A percentile compares a stretch with the other conserved stretches of the same genome.
phyloP scores from a whole-genome alignment of 2,888 invertebrate species.

The Drosophila engyochracea region DNA sequence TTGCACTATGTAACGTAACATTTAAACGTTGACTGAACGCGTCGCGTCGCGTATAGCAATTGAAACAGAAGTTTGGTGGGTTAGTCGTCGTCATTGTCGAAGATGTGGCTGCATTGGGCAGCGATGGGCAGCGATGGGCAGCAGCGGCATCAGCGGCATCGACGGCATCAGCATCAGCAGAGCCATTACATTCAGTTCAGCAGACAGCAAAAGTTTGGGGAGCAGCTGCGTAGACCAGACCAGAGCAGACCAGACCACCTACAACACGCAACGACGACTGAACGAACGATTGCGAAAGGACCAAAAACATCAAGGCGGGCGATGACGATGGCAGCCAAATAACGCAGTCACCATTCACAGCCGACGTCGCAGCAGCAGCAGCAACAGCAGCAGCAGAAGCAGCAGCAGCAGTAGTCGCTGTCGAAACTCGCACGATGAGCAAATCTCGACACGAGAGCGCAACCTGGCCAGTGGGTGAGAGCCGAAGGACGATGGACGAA shows the following conservation, averaged over 20 bases:
- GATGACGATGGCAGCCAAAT: constrained; percentile 33
- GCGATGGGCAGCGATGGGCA: not conserved
- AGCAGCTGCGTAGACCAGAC: constrained; percentile 47
- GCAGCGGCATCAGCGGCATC: constrained; percentile 3
- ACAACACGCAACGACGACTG: constrained; percentile 84
- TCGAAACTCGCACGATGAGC: constrained; percentile 42
- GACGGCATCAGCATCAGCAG: constrained; percentile 43
- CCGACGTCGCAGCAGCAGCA: constrained; percentile 50
- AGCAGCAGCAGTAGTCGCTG: constrained; percentile 13
- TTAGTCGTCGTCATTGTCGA: constrained; percentile 45
- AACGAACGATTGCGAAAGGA: constrained; percentile 76
- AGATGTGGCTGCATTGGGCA: constrained; percentile 19
- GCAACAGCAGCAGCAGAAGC: constrained; percentile 34
- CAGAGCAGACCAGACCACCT: constrained; percentile 80
- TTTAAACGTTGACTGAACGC: constrained; percentile 67
- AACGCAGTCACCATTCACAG: constrained; percentile 34
- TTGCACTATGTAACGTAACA: constrained; percentile 59
- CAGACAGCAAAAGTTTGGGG: constrained; percentile 38
- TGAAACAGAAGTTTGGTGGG: constrained; percentile 51
- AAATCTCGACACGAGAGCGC: constrained; percentile 56
- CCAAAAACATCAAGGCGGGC: constrained; percentile 71
- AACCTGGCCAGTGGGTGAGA: constrained; percentile 47
- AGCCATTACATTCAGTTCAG: constrained; percentile 34
- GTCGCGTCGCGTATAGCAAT: constrained; percentile 53
- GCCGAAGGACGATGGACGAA: constrained; percentile 37